These are phyloP conservation scores for Psilanteris sp. DNA, from an alignment of 1,140 invertebrate species.

Conservation along the genomic window DNA sequence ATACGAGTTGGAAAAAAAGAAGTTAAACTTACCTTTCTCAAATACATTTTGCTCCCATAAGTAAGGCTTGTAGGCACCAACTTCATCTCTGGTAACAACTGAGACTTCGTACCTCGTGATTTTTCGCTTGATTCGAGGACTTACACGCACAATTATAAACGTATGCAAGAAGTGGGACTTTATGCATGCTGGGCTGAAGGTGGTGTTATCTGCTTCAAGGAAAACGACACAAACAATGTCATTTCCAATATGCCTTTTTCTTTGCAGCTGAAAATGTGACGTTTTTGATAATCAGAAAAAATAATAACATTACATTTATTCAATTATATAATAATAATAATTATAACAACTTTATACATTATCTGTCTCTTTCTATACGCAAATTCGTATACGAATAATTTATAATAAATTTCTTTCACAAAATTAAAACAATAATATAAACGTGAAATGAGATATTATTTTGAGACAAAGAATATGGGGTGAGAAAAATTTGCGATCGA, in stretches of 20 bases:
- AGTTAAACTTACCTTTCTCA: conserved; percentile 94
- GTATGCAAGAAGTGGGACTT: conserved; percentile 96
- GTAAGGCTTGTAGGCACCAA: conserved; percentile 97
- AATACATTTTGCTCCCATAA: conserved; percentile 96
- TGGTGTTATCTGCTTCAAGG: conserved; percentile 93
- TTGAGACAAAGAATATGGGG: no score
- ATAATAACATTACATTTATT: no score
- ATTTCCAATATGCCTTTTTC: conserved; percentile 97
- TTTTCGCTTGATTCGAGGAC: conserved; percentile 90
- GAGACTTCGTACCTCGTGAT: conserved; percentile 94
- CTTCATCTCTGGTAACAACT: conserved; percentile 97
- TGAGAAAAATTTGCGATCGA: no score
- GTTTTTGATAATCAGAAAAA: no score
- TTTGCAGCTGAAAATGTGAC: conserved; percentile 88
- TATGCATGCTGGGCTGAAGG: conserved; percentile 94
- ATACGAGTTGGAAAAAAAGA: no score
- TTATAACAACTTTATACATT: no score
- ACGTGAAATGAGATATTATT: no score
- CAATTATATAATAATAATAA: no score
- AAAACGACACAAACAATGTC: conserved; percentile 99
- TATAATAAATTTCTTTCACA: no score
- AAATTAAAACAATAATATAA: no score
- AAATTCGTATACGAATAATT: no score
- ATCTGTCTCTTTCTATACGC: no score
- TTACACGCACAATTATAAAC: conserved; percentile 93